Evolutionary conservation across 2,888 invertebrate species (phyloP).

Genomic region (Parnassius glacialis): DNA sequence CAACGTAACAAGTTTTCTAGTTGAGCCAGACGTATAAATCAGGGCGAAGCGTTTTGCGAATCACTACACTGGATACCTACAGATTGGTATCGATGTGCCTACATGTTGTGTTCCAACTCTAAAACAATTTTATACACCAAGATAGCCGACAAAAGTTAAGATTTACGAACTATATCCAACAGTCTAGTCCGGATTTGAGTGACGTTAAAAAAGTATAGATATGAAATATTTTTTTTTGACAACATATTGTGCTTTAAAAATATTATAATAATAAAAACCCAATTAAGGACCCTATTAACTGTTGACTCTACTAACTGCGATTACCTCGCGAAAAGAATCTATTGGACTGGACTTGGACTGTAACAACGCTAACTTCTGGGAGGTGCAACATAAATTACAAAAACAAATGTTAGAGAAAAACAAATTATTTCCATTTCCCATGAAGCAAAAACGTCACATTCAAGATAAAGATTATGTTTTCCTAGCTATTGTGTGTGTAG

Average conservation of each 20-base stretch:
- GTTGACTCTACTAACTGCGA: too few relatives aligned
- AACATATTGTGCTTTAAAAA: neutral
- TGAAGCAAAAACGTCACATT: too few relatives aligned
- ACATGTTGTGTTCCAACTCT: constrained; percentile 51
- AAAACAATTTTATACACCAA: constrained; percentile 66
- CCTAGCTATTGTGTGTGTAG: too few relatives aligned
- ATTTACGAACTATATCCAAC: constrained; percentile 61
- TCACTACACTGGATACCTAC: constrained; percentile 50
- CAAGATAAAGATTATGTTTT: too few relatives aligned
- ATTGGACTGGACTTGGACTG: too few relatives aligned
- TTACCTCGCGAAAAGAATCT: too few relatives aligned
- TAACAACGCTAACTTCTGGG: too few relatives aligned
- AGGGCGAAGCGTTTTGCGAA: constrained; percentile 59
- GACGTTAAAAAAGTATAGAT: constrained; percentile 32
- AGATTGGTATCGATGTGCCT: constrained; percentile 56
- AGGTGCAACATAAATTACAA: too few relatives aligned
- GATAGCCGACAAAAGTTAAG: constrained; percentile 66
- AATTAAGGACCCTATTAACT: too few relatives aligned
- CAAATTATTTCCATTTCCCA: too few relatives aligned
- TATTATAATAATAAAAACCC: neutral
- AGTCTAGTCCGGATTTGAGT: constrained; percentile 34
- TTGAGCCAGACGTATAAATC: constrained; percentile 66
- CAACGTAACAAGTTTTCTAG: constrained; percentile 21
- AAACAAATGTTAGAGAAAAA: too few relatives aligned
- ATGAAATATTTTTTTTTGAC: constrained; percentile 10